Percentiles rank a stretch among this genome's conserved stretches.
These are phyloP conservation scores for Eulacestoma nigropectus DNA, from an alignment of 2,113 vertebrate genomes.

Conservation along the genomic window DNA sequence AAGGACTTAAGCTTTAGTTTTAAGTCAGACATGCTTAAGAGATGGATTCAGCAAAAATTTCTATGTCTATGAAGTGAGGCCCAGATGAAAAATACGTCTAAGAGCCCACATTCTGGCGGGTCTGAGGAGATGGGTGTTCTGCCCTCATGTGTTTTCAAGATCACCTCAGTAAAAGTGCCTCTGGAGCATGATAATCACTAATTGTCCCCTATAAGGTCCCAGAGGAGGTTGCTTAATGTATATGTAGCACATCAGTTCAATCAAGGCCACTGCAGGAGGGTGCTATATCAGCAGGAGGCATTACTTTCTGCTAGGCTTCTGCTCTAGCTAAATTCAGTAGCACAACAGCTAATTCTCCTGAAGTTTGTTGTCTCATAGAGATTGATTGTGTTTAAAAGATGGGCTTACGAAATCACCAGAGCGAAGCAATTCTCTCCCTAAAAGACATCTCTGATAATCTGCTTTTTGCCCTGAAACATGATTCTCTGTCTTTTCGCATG, in stretches of 20 bases:
- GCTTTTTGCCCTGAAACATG: neutral
- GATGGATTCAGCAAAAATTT: neutral
- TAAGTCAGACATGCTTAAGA: neutral
- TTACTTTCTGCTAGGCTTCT: neutral
- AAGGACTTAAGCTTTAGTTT: neutral
- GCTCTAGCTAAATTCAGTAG: neutral
- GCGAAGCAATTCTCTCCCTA: neutral
- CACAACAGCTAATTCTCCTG: neutral
- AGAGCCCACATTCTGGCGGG: accelerated
- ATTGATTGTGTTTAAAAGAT: neutral
- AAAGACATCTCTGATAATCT: neutral
- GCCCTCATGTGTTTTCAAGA: neutral
- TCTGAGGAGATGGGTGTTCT: neutral
- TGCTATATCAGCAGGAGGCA: neutral
- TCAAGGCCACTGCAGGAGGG: neutral
- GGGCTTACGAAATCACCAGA: neutral
- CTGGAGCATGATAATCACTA: neutral
- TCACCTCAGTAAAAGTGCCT: neutral
- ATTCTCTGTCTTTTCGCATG: neutral
- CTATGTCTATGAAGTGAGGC: neutral
- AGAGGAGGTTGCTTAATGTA: neutral
- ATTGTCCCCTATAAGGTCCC: neutral
- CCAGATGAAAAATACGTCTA: neutral
- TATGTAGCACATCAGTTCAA: neutral
- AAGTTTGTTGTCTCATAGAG: neutral